Evolutionary conservation across 2,113 vertebrate genomes (phyloP).

Genomic region (Pedetes capensis): DNA sequence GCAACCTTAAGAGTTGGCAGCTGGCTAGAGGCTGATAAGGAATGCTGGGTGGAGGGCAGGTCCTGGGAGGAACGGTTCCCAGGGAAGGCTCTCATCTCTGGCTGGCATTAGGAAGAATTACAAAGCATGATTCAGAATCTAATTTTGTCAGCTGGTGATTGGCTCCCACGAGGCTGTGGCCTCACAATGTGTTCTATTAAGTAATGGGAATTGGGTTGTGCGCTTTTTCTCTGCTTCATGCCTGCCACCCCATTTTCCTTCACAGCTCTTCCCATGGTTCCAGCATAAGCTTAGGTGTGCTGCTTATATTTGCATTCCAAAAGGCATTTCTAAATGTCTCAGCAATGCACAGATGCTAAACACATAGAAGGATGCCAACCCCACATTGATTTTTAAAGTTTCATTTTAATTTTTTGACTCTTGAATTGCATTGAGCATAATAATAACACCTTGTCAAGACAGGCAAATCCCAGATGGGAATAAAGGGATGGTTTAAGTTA

Average conservation of each 20-base stretch:
- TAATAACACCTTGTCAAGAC: slow-evolving; percentile 58
- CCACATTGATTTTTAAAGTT: neutral
- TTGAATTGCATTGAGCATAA: slow-evolving; percentile 43
- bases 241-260: slow-evolving; percentile 67
- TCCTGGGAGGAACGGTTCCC: slow-evolving; percentile 81
- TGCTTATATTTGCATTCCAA: slow-evolving; percentile 58
- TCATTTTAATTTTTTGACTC: slow-evolving; percentile 3
- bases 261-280: slow-evolving; percentile 69
- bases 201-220: slow-evolving; percentile 82
- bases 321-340: slow-evolving; percentile 61
- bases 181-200: slow-evolving; percentile 79
- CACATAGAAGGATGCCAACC: slow-evolving; percentile 35
- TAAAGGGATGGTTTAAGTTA: slow-evolving; percentile 41
- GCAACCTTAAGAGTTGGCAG: slow-evolving; percentile 82
- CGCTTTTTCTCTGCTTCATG: slow-evolving; percentile 56
- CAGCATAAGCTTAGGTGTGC: slow-evolving; percentile 64
- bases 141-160: slow-evolving; percentile 85
- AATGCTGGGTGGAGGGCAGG: slow-evolving; percentile 60
- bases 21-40: slow-evolving; percentile 84
- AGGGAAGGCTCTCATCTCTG: slow-evolving; percentile 83
- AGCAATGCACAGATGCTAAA: slow-evolving; percentile 34
- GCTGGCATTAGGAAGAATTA: slow-evolving; percentile 83
- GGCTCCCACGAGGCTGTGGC: slow-evolving; percentile 80
- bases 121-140: slow-evolving; percentile 88
- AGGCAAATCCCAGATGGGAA: slow-evolving; percentile 44